Evolutionary conservation across 2,888 invertebrate species (phyloP).

Genomic region (Sarcophaga caerulescens): DNA sequence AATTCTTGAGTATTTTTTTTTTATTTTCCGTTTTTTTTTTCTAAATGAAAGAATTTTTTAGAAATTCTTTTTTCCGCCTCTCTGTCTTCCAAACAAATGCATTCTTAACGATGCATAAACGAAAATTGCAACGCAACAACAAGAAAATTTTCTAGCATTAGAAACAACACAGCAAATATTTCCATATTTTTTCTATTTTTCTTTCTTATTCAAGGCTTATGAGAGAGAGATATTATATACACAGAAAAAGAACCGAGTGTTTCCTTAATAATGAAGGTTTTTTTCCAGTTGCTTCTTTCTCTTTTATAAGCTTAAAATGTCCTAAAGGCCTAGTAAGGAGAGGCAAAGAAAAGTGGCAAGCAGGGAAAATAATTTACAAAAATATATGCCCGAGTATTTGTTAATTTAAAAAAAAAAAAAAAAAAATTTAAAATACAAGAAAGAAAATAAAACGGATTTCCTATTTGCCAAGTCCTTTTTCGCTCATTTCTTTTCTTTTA

Average conservation of each 20-base stretch:
- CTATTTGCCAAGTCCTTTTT: slow-evolving; percentile 44
- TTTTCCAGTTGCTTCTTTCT: neutral
- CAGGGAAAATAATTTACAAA: slow-evolving; percentile 27
- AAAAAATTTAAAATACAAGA: no score
- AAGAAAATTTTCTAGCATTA: neutral
- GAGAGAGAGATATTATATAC: neutral
- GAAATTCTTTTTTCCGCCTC: neutral
- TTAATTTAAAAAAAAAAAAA: neutral
- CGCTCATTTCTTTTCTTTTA: slow-evolving; percentile 7
- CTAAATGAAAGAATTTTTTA: slow-evolving; percentile 46
- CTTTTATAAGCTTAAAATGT: slow-evolving; percentile 31
- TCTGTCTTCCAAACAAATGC: slow-evolving; percentile 56
- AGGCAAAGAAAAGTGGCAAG: neutral
- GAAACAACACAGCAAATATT: neutral
- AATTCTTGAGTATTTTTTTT: slow-evolving; percentile 7
- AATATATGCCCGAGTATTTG: neutral
- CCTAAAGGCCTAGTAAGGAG: slow-evolving; percentile 24
- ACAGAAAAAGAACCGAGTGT: neutral
- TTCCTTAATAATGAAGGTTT: slow-evolving; percentile 27
- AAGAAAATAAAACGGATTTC: slow-evolving; percentile 49
- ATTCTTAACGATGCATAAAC: slow-evolving; percentile 63
- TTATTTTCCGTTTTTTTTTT: slow-evolving; percentile 41
- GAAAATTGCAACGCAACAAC: neutral
- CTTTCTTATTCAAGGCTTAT: slow-evolving; percentile 49
- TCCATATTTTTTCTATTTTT: neutral